Evolutionary conservation across 2,888 invertebrate genomes (phyloP), one percentile per base, ranked within the genome.

Genomic region (Bhutanitis thaidina): DNA sequence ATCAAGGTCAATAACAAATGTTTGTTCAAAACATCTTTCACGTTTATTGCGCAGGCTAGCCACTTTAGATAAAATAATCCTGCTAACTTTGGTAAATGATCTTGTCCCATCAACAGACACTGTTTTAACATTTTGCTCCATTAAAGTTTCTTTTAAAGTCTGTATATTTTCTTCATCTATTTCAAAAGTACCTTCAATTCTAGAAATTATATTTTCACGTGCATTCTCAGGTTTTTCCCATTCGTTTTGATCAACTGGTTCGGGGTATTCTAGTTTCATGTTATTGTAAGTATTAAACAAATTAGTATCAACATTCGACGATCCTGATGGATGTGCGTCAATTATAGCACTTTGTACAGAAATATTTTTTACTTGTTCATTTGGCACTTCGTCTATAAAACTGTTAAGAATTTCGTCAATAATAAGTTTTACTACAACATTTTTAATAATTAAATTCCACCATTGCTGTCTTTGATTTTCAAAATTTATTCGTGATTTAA

Each of bases 1-100:
- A 56, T 91, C 90, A 10, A 75, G 56, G 45, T 82, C 79, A 1
- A 93, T 67, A 27, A 90, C 76, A 62, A 88, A 90, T 3, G 91
- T 90, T 67, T 90, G 83, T 69, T 93, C 93, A 51, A 93, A 90
- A 56, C 90, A 70, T 0, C 92, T 91, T 49, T 73, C 61, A 51
- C 77, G 82, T 58, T 91, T 77, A 58, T 80, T 81, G 63, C 89
- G 83, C 13, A 90, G 62, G 38, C 53, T 54, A 3, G 67, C 60
- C 43, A 88, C 55, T 57, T 75, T 74, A 1, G 62, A 67, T 51
- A 87, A 64, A 43, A 69, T 57, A 44, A 57, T 44, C 57, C 77
- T 74, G 5, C 65, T 50, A 35, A 85, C 68, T 71, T 84, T 83
- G 32, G 62, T 58, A 34, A 76, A 57, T 3, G 80, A 56, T 53